Evolutionary conservation across 2,113 vertebrate species (phyloP).

Genomic region (Jacana jacana): DNA sequence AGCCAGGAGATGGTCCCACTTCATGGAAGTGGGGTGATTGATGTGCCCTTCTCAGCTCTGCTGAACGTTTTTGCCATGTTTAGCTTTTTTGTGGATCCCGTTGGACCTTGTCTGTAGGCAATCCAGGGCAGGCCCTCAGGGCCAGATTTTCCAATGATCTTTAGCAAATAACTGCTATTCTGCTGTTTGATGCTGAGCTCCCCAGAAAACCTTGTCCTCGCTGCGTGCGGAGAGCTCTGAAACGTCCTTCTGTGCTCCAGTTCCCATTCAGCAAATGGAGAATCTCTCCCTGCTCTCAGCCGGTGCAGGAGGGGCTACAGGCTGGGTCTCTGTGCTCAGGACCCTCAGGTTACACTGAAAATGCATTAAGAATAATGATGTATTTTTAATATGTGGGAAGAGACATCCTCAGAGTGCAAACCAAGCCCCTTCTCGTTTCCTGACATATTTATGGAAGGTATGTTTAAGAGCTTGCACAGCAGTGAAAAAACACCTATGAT

Average conservation of each 20-base stretch:
- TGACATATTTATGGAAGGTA: accelerated
- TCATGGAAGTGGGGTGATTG: accelerated
- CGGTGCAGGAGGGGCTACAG: neutral
- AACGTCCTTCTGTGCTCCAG: accelerated
- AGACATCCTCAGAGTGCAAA: neutral
- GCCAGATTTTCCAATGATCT: accelerated
- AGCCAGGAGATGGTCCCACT: neutral
- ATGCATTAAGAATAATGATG: neutral
- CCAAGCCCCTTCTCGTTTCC: neutral
- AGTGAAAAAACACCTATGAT: accelerated
- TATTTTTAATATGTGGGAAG: neutral
- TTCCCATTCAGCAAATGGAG: neutral
- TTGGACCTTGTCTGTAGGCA: neutral
- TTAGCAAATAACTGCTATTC: accelerated
- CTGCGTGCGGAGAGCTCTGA: accelerated
- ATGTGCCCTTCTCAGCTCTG: neutral
- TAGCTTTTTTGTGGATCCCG: neutral
- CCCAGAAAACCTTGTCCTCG: neutral
- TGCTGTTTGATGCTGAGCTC: accelerated
- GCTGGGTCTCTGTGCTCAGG: neutral
- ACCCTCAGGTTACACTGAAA: neutral
- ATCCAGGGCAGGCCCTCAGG: accelerated
- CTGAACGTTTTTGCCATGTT: accelerated
- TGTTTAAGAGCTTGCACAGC: neutral
- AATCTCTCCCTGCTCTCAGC: neutral